Percentiles rank a stretch among this genome's conserved stretches.
These are phyloP conservation scores for Stichodactyla mertensii DNA, from an alignment of 64 coral and sea anemone genomes.

Conservation along the genomic window DNA sequence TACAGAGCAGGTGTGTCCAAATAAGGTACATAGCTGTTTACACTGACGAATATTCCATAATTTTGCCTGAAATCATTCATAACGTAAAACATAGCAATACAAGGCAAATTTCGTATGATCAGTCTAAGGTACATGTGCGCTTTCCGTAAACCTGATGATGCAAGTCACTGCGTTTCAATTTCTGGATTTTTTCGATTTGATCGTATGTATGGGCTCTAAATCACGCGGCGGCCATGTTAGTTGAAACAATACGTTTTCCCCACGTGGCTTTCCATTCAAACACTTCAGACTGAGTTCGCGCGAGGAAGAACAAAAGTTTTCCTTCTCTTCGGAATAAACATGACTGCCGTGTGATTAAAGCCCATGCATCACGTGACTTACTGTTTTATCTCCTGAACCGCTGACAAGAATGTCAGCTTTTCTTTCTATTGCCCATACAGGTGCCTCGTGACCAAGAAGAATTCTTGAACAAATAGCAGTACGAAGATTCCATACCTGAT, in stretches of 20 bases:
- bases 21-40: conserved; percentile 57
- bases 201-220: too few relatives aligned
- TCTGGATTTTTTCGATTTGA: too few relatives aligned
- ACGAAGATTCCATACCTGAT: conserved; percentile 93
- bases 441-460: conserved; percentile 67
- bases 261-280: too few relatives aligned
- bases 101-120: not conserved
- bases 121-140: too few relatives aligned
- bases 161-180: too few relatives aligned
- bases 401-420: conserved; percentile 85
- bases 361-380: conserved; percentile 4
- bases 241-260: too few relatives aligned
- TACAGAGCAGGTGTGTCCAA: conserved; percentile 86
- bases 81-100: not conserved
- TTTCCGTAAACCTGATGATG: too few relatives aligned
- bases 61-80: conserved; percentile 59
- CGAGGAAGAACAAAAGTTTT: too few relatives aligned
- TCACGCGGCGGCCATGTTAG: too few relatives aligned
- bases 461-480: conserved; percentile 71
- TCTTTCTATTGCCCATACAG: conserved; percentile 93
- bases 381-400: conserved; percentile 92
- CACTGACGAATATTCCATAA: conserved; percentile 95
- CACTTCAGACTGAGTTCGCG: too few relatives aligned
- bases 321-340: too few relatives aligned
- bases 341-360: too few relatives aligned